phyloP scores from a whole-genome alignment of 2,113 vertebrate species.

The Mirounga angustirostris region DNA sequence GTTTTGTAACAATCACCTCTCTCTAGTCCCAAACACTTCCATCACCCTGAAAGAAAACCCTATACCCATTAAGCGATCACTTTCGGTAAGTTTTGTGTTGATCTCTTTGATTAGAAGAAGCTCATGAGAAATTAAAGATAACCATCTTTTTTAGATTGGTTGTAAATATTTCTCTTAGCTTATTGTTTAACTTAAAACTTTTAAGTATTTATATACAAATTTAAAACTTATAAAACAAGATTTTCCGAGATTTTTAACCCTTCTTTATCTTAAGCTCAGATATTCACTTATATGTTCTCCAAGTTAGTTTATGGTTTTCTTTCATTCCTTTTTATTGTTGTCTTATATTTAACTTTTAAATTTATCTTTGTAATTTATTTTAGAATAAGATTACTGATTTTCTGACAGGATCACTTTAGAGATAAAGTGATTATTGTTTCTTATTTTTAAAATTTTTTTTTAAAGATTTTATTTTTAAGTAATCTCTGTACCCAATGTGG shows the following conservation, averaged over 20 bases:
- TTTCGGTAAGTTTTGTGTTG: not conserved
- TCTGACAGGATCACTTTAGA: not conserved
- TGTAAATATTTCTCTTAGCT: not conserved
- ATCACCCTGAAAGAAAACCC: not conserved
- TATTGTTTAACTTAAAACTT: not conserved
- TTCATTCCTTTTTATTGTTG: not conserved
- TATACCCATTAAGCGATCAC: not conserved
- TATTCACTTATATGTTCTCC: not conserved
- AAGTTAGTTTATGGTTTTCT: not conserved
- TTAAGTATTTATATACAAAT: not conserved
- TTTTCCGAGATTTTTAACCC: not conserved
- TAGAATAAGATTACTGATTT: not conserved
- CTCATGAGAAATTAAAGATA: not conserved
- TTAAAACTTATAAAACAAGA: not conserved
- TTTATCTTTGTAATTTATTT: slow-evolving; percentile 4
- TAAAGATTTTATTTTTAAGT: too few species aligned
- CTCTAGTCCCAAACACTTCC: not conserved
- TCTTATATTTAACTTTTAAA: not conserved
- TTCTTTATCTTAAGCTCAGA: not conserved
- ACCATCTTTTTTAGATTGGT: not conserved
- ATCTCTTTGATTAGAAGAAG: slow-evolving; percentile 1
- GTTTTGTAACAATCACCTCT: not conserved
- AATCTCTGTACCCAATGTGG: too few species aligned
- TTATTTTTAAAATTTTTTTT: not conserved
- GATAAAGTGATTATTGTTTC: not conserved